Evolutionary conservation across 1,140 invertebrate genomes (phyloP).

Genomic region (Zaprionus vittiger): DNA sequence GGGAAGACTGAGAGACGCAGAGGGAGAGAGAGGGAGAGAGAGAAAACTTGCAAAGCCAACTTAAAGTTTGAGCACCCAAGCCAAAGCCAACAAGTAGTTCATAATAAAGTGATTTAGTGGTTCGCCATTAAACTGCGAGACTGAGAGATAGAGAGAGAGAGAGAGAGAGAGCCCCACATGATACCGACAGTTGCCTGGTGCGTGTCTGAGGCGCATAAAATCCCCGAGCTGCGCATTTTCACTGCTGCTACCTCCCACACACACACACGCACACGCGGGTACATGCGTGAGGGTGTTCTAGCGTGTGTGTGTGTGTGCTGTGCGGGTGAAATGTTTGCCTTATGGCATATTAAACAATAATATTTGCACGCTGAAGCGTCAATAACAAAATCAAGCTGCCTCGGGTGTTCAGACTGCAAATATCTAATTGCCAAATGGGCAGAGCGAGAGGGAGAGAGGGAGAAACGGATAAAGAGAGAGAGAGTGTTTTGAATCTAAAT

Average conservation of each 20-base stretch:
- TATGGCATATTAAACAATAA: conserved; percentile 80
- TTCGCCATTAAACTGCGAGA: conserved; percentile 53
- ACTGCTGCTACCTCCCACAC: conserved; percentile 5
- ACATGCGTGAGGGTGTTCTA: neutral
- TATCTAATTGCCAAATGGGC: conserved; percentile 58
- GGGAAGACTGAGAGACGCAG: neutral
- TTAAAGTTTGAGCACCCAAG: conserved; percentile 55
- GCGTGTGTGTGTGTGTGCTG: conserved; percentile 11
- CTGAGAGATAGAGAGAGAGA: neutral
- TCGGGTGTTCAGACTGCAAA: conserved; percentile 23
- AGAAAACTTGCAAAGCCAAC: conserved; percentile 43
- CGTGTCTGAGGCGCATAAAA: conserved; percentile 40
- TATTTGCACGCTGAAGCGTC: conserved; percentile 67
- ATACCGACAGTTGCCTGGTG: conserved; percentile 11
- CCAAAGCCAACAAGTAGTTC: conserved; percentile 77
- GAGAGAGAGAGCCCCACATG: neutral
- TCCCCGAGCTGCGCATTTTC: conserved; percentile 30
- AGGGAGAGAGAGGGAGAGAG: neutral
- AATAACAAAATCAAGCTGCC: conserved; percentile 44
- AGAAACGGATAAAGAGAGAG: neutral
- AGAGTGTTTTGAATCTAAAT: neutral
- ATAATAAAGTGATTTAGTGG: conserved; percentile 75
- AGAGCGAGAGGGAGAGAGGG: neutral
- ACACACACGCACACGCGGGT: neutral
- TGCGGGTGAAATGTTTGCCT: conserved; percentile 36